Base-by-base conservation (phyloP, 2,113 vertebrate genomes). In the Nerophis ophidion region DNA sequence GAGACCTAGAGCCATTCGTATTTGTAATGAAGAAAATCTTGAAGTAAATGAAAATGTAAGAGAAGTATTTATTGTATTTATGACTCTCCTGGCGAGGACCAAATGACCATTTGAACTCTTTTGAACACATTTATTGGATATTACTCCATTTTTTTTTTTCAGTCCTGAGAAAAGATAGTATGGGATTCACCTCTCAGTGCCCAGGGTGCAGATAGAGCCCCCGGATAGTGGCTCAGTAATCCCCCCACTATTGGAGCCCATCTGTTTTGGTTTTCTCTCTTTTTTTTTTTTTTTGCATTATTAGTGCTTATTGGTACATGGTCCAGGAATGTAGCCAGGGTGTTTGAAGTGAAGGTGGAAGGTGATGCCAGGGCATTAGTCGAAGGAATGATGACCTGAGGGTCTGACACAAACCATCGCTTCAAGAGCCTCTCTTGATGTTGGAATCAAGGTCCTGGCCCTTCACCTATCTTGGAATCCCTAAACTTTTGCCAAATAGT, bases 221-320 rank as follows among this genome's bases (percentile, higher is more conserved):
- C 81, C 62, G 84, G 87, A 89, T 80, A 81, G 75, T 36, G 62
- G 65, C 70, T 77, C 77, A 13, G 83, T 92, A 91, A 91, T 90
- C 89, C 89, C 81, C 80, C 81, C 65, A 61, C 88, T 81, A 91
- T 90, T 90, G 89, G 86, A 90, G 84, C 68, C 89, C 91, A 92
- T 91, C 91, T 93, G 91, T 88, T 92, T 91, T 88, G 79, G 77
- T 89, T 93, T 92, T 90, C 85, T 89, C 92, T 90, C 91, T 89
- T 92, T 90, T 89, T 92, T 90, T 91, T 89, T 92, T 90, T 91
- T 89, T 91, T 85, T 83, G 89, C 83, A 88, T 91, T 93, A 93
- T 92, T 92, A 89, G 87, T 87, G 89, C 87, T 91, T 90, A 91
- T 92, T 92, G 89, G 90, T 91, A 93, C 90, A 92, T 79, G 88